A percentile compares a stretch with the other conserved stretches of the same genome.
phyloP scores from a whole-genome alignment of 1,140 invertebrate genomes.

The Cyclina sinensis region DNA sequence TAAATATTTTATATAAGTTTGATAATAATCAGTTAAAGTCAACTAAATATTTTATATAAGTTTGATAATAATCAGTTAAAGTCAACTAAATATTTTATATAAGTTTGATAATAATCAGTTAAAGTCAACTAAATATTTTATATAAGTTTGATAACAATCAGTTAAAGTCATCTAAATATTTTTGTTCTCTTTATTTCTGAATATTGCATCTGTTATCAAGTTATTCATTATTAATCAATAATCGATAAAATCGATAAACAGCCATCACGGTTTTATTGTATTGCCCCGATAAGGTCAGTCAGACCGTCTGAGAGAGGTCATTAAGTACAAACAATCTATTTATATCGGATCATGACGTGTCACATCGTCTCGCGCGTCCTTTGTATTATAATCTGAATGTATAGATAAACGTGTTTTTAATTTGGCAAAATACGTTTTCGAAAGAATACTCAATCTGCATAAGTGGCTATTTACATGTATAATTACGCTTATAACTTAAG shows the following conservation, averaged over 20 bases:
- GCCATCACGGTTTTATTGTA: not conserved
- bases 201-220: not conserved
- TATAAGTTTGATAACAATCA: too few species aligned
- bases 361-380: slow-evolving; percentile 19
- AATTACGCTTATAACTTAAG: too few species aligned
- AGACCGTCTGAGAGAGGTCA: slow-evolving; percentile 39
- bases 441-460: slow-evolving; percentile 13
- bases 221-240: slow-evolving; percentile 15
- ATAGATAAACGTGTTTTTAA: not conserved
- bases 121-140: too few species aligned
- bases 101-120: too few species aligned
- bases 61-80: too few species aligned
- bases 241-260: slow-evolving; percentile 25
- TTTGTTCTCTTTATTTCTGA: too few species aligned
- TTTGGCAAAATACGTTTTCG: not conserved
- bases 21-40: too few species aligned
- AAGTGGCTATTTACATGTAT: not conserved
- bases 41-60: too few species aligned
- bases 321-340: not conserved
- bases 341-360: not conserved
- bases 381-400: slow-evolving; percentile 32
- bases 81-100: too few species aligned
- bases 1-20: too few species aligned
- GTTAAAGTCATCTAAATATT: too few species aligned
- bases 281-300: slow-evolving; percentile 28